A percentile compares a stretch with the other conserved stretches of the same genome.
Conservation (phyloP, 2,113 vertebrate species). For the Turdus rufiventris region DNA sequence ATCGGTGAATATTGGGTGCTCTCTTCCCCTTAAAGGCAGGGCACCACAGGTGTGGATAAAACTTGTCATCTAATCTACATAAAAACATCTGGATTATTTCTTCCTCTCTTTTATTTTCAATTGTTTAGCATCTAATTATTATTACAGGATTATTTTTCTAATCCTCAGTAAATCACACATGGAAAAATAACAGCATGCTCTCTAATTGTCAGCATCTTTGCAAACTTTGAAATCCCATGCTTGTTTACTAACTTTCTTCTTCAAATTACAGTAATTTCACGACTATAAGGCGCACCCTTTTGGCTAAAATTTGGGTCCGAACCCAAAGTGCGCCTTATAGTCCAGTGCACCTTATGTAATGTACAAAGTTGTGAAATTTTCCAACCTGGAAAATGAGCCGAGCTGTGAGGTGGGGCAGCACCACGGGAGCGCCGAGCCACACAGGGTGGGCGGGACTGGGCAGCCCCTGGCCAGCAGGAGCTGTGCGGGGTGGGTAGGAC, state of each 20-base stretch:
- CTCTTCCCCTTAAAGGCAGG: fast-evolving
- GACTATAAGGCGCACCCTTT: too few relatives aligned
- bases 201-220: not conserved
- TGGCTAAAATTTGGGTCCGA: too few relatives aligned
- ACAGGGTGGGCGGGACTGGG: too few relatives aligned
- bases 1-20: not conserved
- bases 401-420: too few relatives aligned
- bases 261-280: too few relatives aligned
- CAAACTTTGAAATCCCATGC: not conserved
- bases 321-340: too few relatives aligned
- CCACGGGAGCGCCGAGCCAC: too few relatives aligned
- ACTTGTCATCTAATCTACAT: not conserved
- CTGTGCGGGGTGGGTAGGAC: too few relatives aligned
- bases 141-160: not conserved
- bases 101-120: not conserved
- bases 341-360: too few relatives aligned
- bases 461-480: too few relatives aligned
- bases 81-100: not conserved
- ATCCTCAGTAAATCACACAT: not conserved
- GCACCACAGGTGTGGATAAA: not conserved
- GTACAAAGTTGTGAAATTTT: too few relatives aligned
- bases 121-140: not conserved
- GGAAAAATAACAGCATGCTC: not conserved
- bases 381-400: too few relatives aligned
- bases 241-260: not conserved